A percentile compares a stretch with the other conserved stretches of the same genome.
phyloP scores from a whole-genome alignment of 2,888 invertebrate genomes.

The Lypha dubia region DNA sequence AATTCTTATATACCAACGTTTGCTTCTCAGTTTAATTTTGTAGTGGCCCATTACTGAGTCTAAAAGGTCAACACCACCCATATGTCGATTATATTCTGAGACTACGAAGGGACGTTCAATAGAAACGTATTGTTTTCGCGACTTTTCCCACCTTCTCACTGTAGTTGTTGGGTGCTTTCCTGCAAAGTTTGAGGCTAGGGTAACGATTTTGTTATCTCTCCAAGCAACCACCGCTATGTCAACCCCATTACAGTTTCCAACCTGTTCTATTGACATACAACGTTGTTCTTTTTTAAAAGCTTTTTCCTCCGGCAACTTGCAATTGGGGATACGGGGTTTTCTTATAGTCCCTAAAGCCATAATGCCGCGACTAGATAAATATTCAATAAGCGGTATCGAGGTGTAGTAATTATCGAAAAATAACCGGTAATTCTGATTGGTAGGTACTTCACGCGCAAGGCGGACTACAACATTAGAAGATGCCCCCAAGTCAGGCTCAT shows the following conservation, averaged over 20 bases:
- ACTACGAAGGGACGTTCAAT: conserved; percentile 25
- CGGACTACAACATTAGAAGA: conserved; percentile 17
- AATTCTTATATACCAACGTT: not conserved
- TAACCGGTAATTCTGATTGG: not conserved
- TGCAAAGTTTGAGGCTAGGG: not conserved
- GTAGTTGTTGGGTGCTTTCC: conserved; percentile 13
- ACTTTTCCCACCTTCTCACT: conserved; percentile 26
- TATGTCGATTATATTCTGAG: no score
- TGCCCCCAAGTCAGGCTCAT: conserved; percentile 16
- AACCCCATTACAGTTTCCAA: conserved; percentile 27
- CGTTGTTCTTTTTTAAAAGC: conserved; percentile 26
- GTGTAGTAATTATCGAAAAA: conserved; percentile 19
- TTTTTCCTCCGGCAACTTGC: conserved; percentile 39
- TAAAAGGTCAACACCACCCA: not conserved
- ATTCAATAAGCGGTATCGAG: conserved; percentile 8
- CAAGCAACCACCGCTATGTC: conserved; percentile 39
- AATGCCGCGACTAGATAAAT: conserved; percentile 11
- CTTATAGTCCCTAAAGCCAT: conserved; percentile 3
- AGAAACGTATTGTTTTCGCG: conserved; percentile 3
- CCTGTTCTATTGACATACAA: conserved; percentile 31
- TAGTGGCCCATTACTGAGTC: no score
- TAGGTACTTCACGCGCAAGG: no score
- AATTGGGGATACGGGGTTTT: conserved; percentile 21
- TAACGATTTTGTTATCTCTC: conserved; percentile 12
- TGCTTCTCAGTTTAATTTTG: not conserved